Base-by-base conservation (phyloP, 2,888 invertebrate genomes). In the Eupeodes latifasciatus region DNA sequence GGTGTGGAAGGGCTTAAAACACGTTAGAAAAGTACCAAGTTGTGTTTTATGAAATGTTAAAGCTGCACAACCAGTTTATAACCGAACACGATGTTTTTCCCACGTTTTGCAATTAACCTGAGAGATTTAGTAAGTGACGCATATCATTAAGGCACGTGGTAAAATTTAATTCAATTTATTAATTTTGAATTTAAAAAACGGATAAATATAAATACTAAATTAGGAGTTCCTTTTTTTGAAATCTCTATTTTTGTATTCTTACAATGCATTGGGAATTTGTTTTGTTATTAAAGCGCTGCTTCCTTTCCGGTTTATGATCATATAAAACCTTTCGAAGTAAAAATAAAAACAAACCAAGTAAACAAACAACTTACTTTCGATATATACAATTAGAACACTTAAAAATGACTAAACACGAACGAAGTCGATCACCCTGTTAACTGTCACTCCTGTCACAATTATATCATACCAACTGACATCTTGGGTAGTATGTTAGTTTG, bases 391-490 rank as follows among this genome's bases (percentile, higher is more conserved):
- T 64, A 44, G 44, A 64, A 64, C 1, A 44, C 10, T 14, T 11
- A 44, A 44, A 6, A 5, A 40, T 4, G 5, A 5, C 16, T 27
- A 47, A 47, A 19, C 14, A 44, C 44, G 19, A 27, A 64, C 27
- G 19, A 12, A 64, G 64, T 64, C 47, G 44, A 64, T 64, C 19
- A 27, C 64, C 64, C 19, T 14, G 64, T 47, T 47, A 11, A 44
- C 6, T 16, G 6, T 27, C 27, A 27, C 57, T 55, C 10, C 10
- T 61, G 44, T 44, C 47, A 47, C 47, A 40, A 40, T 40, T 40
- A 40, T 4, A 40, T 16, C n/a, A 40, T 40, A 47, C 6, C 47
- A 47, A 47, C n/a, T 10, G 11, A 2, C 40, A 36, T 10, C 40
- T 3, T 3, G 40, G 6, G 9, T 9, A 7, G 6, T 34, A 27